phyloP scores from a whole-genome alignment of 2,797 vertebrate genomes.

The Amazona ochrocephala region DNA sequence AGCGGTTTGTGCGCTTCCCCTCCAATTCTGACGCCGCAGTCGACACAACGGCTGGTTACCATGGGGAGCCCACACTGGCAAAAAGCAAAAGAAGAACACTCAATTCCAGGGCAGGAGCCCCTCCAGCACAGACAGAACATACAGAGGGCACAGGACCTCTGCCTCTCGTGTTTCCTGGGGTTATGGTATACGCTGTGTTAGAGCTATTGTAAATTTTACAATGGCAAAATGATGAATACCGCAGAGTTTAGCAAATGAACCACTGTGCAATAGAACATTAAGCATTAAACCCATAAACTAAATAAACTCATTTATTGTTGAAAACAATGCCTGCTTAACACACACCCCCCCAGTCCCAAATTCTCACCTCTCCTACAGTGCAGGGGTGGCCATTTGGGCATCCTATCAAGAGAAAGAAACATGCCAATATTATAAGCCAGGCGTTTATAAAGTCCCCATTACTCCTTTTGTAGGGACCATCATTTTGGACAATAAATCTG shows the following conservation, averaged over 20 bases:
- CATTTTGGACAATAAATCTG: not conserved
- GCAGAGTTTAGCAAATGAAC: not conserved
- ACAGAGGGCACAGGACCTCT: not conserved
- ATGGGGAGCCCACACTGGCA: constrained; percentile 87
- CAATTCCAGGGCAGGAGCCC: not conserved
- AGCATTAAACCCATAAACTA: not conserved
- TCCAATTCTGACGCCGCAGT: constrained; percentile 81
- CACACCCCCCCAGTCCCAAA: not conserved
- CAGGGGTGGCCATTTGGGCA: constrained; percentile 91
- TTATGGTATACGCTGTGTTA: not conserved
- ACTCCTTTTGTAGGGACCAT: not conserved
- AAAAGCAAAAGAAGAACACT: not conserved
- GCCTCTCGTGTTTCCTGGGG: not conserved
- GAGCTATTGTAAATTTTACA: not conserved
- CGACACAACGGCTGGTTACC: constrained; percentile 77
- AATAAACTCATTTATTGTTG: not conserved
- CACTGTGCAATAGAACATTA: not conserved
- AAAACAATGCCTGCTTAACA: not conserved
- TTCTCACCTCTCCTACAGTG: constrained; percentile 90
- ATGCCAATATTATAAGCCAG: not conserved
- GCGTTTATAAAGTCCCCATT: not conserved
- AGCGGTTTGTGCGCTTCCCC: constrained; percentile 67
- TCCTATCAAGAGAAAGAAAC: constrained; percentile 69
- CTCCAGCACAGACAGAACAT: not conserved
- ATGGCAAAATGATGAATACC: not conserved